phyloP scores from a whole-genome alignment of 2,113 vertebrate species.

The Periophthalmodon schlosseri region DNA sequence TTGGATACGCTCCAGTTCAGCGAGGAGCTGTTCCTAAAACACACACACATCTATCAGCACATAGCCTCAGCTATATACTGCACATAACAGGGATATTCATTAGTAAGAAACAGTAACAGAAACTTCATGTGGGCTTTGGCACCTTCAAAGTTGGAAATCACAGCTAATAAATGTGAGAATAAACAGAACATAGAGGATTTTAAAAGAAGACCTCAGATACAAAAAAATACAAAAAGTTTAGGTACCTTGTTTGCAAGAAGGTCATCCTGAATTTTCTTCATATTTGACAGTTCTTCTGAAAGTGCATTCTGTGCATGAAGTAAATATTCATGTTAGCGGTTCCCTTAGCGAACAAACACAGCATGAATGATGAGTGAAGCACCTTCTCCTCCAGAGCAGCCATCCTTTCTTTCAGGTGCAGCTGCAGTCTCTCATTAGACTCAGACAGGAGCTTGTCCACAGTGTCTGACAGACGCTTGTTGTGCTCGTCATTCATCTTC shows the following conservation, averaged over 20 bases:
- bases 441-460: slow-evolving; percentile 92
- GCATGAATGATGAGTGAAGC: not conserved
- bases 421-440: slow-evolving; percentile 90
- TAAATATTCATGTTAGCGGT: not conserved
- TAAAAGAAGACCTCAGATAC: not conserved
- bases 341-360: not conserved
- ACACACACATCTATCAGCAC: not conserved
- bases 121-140: not conserved
- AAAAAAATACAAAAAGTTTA: not conserved
- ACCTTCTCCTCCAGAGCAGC: slow-evolving; percentile 93
- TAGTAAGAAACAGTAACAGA: not conserved
- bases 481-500: slow-evolving; percentile 95
- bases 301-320: slow-evolving; percentile 81
- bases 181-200: not conserved
- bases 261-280: slow-evolving; percentile 94
- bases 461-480: slow-evolving; percentile 90
- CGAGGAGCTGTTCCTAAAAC: slow-evolving; percentile 85
- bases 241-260: slow-evolving; percentile 88
- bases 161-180: not conserved
- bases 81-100: not conserved
- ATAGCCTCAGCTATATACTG: not conserved
- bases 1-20: slow-evolving; percentile 89
- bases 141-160: not conserved
- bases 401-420: slow-evolving; percentile 94
- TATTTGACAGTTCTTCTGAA: slow-evolving; percentile 89